A percentile compares a stretch with the other conserved stretches of the same genome.
phyloP scores from a whole-genome alignment of 2,797 vertebrate genomes.

The Acridotheres tristis region DNA sequence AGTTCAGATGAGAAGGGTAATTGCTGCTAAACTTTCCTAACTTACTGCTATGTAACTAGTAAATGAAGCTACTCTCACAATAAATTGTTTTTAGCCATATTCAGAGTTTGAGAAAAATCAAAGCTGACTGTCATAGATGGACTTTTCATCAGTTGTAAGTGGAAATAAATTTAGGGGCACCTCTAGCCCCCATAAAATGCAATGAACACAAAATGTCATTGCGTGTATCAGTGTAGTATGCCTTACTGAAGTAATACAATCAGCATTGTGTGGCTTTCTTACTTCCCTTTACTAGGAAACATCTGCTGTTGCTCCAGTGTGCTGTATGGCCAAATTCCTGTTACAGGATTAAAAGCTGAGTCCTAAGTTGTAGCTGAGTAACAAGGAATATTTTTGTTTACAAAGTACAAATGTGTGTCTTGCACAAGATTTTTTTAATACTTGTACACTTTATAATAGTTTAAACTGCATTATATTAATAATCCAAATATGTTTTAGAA shows the following conservation, averaged over 20 bases:
- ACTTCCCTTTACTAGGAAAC: neutral
- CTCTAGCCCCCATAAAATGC: neutral
- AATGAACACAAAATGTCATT: neutral
- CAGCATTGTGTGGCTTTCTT: neutral
- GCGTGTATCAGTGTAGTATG: neutral
- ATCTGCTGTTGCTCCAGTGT: neutral
- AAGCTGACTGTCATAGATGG: neutral
- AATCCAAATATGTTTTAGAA: neutral
- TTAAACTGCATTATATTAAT: neutral
- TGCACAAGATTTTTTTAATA: neutral
- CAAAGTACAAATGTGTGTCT: neutral
- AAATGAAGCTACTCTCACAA: neutral
- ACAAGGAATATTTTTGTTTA: neutral
- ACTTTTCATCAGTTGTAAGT: neutral
- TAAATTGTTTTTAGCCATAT: neutral
- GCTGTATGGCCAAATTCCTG: neutral
- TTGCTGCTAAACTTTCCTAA: neutral
- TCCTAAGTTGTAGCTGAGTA: neutral
- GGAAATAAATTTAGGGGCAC: neutral
- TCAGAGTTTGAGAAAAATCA: neutral
- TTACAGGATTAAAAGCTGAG: neutral
- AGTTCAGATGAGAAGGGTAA: slow-evolving; percentile 6
- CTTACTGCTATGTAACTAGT: neutral
- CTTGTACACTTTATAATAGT: neutral
- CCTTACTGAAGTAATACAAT: neutral